Base-by-base conservation (phyloP, 2,888 invertebrate species). In the Cryptophagus acutangulus region DNA sequence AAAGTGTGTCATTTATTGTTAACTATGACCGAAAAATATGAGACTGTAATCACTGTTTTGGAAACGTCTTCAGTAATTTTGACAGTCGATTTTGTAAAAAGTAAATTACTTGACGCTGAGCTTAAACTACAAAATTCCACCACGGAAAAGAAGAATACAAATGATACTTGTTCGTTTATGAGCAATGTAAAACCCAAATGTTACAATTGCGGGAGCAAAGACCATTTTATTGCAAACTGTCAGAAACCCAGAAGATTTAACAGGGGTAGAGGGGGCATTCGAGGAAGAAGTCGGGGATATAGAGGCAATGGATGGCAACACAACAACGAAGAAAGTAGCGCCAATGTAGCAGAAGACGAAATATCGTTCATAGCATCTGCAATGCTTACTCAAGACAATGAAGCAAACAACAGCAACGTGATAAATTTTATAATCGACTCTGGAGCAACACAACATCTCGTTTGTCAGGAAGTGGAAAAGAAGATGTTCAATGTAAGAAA, bases 51-150 rank as follows among this genome's bases (percentile, higher is more conserved):
- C 20, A 56, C 53, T 13, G 49, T 49, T 4, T 41, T 57, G 14
- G 54, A 57, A 46, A 57, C 55, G 10, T 26, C 50, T 20, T 47
- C 41, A 26, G 39, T 25, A n/a, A 13, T 33, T 9, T 30, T 55
- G 8, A 49, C 46, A 3, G 41, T 55, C 40, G 52, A 57, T 9
- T 55, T 54, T 45, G 52, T 55, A 2, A 57, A 57, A 28, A 36
- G 42, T 29, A 39, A 49, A 24, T 33, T 51, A 17, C 33, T 51
- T 6, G 49, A 54, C 37, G 48, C 46, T 35, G 54, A 55, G 41
- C n/a, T 52, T 16, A 52, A 54, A 38, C 10, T 43, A 9, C 41
- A 41, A 29, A 36, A 30, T 40, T n/a, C 31, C 36, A 9, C 8
- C 36, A 36, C 18, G 31, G 20, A 41, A 31, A 20, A 37, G 25